These are phyloP conservation scores for Coenonympha arcania DNA, from an alignment of 2,888 invertebrate species.

Conservation along the genomic window DNA sequence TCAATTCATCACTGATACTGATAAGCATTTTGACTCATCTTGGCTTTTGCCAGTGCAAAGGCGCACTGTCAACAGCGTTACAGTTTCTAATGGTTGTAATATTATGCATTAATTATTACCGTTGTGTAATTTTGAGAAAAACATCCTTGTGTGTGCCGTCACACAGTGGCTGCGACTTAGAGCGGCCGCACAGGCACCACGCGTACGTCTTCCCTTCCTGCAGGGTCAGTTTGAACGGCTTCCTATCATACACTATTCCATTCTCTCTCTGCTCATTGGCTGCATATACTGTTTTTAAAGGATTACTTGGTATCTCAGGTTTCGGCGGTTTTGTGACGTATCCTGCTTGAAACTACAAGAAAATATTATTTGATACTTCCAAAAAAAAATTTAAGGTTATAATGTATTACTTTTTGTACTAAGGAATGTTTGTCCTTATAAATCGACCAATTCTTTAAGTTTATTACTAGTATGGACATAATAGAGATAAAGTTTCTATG, in stretches of 20 bases:
- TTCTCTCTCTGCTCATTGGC: slow-evolving; percentile 78
- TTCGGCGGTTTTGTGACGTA: slow-evolving; percentile 60
- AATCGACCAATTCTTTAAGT: too few species aligned
- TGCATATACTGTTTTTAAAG: slow-evolving; percentile 74
- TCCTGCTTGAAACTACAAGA: slow-evolving; percentile 36
- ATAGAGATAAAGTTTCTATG: too few species aligned
- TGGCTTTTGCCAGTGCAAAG: too few species aligned
- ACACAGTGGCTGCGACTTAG: slow-evolving; percentile 93
- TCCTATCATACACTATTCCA: slow-evolving; percentile 89
- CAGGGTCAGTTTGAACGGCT: slow-evolving; percentile 86
- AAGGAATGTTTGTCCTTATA: background rate
- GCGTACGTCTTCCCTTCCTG: slow-evolving; percentile 84
- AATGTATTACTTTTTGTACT: background rate
- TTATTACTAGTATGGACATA: too few species aligned
- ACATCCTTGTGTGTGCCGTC: slow-evolving; percentile 91
- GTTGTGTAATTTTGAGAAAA: slow-evolving; percentile 81
- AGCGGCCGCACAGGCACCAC: slow-evolving; percentile 97
- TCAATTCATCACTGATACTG: too few species aligned
- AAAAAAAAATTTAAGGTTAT: background rate
- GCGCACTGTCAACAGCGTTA: too few species aligned
- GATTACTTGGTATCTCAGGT: slow-evolving; percentile 79
- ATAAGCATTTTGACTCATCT: too few species aligned
- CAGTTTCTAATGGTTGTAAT: too few species aligned
- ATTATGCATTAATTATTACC: slow-evolving; percentile 60
- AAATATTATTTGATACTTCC: background rate